Evolutionary conservation across 2,797 vertebrate genomes (phyloP).

Genomic region (Gymnocypris eckloni): DNA sequence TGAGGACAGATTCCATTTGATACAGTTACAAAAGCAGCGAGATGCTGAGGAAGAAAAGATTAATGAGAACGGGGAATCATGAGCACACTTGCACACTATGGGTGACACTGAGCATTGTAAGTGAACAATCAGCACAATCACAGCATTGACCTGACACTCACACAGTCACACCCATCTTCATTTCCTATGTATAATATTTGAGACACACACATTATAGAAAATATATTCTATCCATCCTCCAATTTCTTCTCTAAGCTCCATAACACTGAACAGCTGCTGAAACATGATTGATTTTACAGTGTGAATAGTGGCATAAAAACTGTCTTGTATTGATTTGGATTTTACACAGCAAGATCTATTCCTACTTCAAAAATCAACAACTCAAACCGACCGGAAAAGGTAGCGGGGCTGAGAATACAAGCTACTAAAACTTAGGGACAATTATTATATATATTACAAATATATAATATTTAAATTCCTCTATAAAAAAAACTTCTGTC

Average conservation of each 20-base stretch:
- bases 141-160: constrained; percentile 22
- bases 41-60: not conserved
- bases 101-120: constrained; percentile 16
- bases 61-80: not conserved
- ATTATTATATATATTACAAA: not conserved
- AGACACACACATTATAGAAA: constrained; percentile 21
- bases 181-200: constrained; percentile 46
- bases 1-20: not conserved
- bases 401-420: not conserved
- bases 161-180: constrained; percentile 31
- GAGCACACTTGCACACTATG: not conserved
- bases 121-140: constrained; percentile 13
- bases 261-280: constrained; percentile 27
- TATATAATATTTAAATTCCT: not conserved
- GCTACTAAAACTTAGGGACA: not conserved
- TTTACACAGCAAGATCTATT: constrained; percentile 33
- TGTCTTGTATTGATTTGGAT: constrained; percentile 49
- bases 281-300: constrained; percentile 48
- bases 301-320: constrained; percentile 27
- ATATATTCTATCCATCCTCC: not conserved
- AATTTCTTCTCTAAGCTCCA: constrained; percentile 16
- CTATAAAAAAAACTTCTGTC: not conserved
- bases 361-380: constrained; percentile 34
- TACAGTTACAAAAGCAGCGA: not conserved
- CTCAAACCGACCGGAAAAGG: not conserved